These are phyloP conservation scores for Argyresthia albistria DNA, from an alignment of 2,888 invertebrate species.

Conservation along the genomic window DNA sequence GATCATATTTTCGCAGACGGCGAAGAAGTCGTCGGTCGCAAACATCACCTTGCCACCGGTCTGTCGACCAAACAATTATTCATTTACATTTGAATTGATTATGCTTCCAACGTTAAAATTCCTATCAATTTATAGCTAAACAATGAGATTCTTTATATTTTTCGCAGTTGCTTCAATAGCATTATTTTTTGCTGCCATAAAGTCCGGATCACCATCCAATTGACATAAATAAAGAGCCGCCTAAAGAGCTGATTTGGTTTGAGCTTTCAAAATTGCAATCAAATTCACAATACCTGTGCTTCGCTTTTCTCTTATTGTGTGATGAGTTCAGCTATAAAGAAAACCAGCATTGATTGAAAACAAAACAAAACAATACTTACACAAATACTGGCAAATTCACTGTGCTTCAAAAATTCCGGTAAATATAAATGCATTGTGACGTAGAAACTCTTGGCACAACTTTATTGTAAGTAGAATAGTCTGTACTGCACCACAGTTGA, in stretches of 20 bases:
- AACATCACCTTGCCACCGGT: conserved; percentile 73
- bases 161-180: not conserved
- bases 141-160: not conserved
- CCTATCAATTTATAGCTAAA: not conserved
- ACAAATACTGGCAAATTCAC: not conserved
- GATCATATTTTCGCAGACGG: conserved; percentile 73
- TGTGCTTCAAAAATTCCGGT: not conserved
- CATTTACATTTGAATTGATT: no score
- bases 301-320: no score
- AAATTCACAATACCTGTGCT: no score
- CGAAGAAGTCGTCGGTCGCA: conserved; percentile 77
- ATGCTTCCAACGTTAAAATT: not conserved
- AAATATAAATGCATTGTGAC: not conserved
- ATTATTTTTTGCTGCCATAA: no score
- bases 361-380: not conserved
- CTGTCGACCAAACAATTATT: conserved; percentile 16
- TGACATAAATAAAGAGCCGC: no score
- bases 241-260: no score
- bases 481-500: not conserved
- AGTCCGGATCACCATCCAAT: no score
- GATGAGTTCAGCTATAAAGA: no score
- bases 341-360: not conserved
- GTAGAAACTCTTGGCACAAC: not conserved
- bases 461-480: not conserved
- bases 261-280: no score